Conservation (phyloP, 2,888 invertebrate genomes). For the Amphiduros pacificus region DNA sequence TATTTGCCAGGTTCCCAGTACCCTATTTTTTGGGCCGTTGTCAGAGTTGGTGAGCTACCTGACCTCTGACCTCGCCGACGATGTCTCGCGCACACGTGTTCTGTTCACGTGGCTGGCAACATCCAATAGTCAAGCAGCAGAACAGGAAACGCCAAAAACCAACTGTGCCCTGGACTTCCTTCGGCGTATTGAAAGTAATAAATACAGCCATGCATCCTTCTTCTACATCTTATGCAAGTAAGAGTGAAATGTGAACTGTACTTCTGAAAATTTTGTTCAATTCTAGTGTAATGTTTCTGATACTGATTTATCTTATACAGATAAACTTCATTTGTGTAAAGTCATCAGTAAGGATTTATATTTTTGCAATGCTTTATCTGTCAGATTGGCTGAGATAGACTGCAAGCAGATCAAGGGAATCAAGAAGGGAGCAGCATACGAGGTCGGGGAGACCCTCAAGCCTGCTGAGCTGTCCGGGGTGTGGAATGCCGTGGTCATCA, state of each 20-base stretch:
- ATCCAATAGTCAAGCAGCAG: no score
- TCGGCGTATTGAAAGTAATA: no score
- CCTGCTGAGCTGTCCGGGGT: slow-evolving; percentile 49
- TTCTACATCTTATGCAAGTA: not conserved
- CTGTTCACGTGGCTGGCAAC: slow-evolving; percentile 53
- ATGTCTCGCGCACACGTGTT: slow-evolving; percentile 33
- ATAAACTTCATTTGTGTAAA: no score
- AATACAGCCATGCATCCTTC: not conserved
- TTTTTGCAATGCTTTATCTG: no score
- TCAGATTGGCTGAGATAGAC: slow-evolving; percentile 49
- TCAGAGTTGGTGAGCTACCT: not conserved
- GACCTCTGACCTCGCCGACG: not conserved
- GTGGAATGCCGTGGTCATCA: slow-evolving; percentile 55
- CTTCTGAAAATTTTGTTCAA: no score
- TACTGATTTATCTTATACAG: no score
- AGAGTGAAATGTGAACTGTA: no score
- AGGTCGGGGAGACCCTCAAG: slow-evolving; percentile 45
- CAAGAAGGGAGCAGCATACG: slow-evolving; percentile 56
- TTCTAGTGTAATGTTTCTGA: no score
- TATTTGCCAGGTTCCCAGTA: no score
- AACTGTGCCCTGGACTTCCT: no score
- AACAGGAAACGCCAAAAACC: no score
- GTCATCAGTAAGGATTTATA: no score
- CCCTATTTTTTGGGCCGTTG: not conserved
- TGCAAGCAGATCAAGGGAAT: slow-evolving; percentile 52